Percentiles rank a stretch among this genome's conserved stretches.
phyloP scores from a whole-genome alignment of 23 tunicate species.

The Pegea sp. region DNA sequence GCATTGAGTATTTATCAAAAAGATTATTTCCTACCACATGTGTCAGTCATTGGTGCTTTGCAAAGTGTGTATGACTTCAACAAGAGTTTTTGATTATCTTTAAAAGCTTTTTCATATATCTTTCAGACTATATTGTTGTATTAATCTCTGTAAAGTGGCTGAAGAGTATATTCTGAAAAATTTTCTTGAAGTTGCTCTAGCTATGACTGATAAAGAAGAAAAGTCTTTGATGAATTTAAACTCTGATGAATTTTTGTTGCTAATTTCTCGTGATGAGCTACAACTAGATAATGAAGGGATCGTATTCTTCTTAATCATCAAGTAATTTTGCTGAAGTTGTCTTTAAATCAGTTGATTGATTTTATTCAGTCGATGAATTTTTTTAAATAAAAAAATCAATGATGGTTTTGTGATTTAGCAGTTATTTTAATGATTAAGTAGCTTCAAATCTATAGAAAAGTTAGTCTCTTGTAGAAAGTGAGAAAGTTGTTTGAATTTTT shows the following conservation, averaged over 20 bases:
- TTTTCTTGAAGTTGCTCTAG: conserved; percentile 14
- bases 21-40: conserved; percentile 15
- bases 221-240: conserved; percentile 12
- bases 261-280: conserved; percentile 22
- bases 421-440: conserved; percentile 5
- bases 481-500: too few species aligned
- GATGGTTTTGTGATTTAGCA: not conserved
- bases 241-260: conserved; percentile 10
- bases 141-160: conserved; percentile 7
- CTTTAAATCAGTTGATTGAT: not conserved
- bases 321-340: conserved; percentile 7
- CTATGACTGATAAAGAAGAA: not conserved
- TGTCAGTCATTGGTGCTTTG: conserved; percentile 43
- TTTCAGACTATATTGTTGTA: conserved; percentile 42
- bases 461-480: not conserved
- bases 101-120: too few species aligned
- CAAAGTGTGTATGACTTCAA: too few species aligned
- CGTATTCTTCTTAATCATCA: conserved; percentile 12
- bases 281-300: conserved; percentile 26
- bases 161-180: conserved; percentile 12
- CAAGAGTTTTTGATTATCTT: too few species aligned
- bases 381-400: not conserved
- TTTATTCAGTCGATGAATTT: not conserved
- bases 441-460: conserved; percentile 3
- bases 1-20: conserved; percentile 9